Conservation (phyloP, 2,888 invertebrate species). For the Eueremaeus valkanovi region DNA sequence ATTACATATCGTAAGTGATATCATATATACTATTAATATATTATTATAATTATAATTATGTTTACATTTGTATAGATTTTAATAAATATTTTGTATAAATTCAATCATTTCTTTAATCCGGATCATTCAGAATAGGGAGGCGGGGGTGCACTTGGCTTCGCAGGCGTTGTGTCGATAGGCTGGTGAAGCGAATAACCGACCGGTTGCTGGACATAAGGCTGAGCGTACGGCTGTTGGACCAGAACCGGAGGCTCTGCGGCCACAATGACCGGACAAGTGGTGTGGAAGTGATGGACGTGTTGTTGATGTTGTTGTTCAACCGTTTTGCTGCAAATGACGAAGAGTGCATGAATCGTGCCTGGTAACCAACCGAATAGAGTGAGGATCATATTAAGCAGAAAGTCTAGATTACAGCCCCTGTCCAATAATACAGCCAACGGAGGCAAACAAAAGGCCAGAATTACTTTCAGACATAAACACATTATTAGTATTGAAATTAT, state of each 20-base stretch:
- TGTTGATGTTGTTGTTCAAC: background rate
- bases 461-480: constrained; percentile 5
- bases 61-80: too few relatives aligned
- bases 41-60: too few relatives aligned
- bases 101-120: too few relatives aligned
- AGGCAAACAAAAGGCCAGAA: background rate
- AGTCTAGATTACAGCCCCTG: constrained; percentile 7
- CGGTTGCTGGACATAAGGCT: too few relatives aligned
- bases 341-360: background rate
- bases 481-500: background rate
- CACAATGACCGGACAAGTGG: background rate
- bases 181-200: too few relatives aligned
- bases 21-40: too few relatives aligned
- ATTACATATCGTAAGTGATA: too few relatives aligned
- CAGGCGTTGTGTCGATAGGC: too few relatives aligned
- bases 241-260: background rate
- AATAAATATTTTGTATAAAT: too few relatives aligned
- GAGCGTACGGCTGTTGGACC: too few relatives aligned
- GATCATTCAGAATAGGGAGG: too few relatives aligned
- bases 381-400: background rate
- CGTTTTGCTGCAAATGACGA: background rate
- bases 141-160: too few relatives aligned
- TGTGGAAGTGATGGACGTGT: background rate
- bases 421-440: background rate
- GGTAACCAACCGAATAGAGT: background rate